Conservation (phyloP, 2,888 invertebrate species). For the Athripsodes cinereus region DNA sequence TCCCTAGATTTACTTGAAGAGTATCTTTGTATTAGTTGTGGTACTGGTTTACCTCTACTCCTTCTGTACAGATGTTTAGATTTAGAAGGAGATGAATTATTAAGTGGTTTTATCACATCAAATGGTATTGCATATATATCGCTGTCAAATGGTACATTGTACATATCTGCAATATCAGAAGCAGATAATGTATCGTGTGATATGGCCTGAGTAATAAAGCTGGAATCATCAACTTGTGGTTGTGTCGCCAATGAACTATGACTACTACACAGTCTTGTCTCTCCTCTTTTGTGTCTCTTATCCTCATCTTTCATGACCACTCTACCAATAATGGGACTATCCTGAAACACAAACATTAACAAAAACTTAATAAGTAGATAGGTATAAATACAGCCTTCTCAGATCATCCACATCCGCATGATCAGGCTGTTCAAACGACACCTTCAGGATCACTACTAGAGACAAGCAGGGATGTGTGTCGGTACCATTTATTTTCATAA, state of each 20-base stretch:
- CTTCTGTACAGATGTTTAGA: constrained; percentile 37
- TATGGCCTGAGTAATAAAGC: constrained; percentile 83
- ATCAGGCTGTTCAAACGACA: too few species aligned
- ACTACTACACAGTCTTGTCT: constrained; percentile 74
- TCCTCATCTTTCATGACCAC: constrained; percentile 9
- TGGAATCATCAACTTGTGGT: constrained; percentile 76
- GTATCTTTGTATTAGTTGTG: constrained; percentile 5
- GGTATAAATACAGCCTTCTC: too few species aligned
- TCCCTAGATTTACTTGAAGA: constrained; percentile 13
- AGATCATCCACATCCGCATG: too few species aligned
- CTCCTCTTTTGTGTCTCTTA: constrained; percentile 38
- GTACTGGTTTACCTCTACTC: constrained; percentile 34
- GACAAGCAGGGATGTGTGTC: too few species aligned
- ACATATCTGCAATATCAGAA: constrained; percentile 77
- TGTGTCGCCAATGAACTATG: constrained; percentile 75
- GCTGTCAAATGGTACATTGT: constrained; percentile 83
- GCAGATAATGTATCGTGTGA: constrained; percentile 75
- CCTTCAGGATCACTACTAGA: too few species aligned
- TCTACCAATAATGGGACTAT: constrained; percentile 17
- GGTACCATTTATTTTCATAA: too few species aligned
- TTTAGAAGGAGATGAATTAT: constrained; percentile 26
- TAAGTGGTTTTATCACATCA: constrained; percentile 65
- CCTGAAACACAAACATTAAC: constrained; percentile 12
- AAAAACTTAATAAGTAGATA: too few species aligned
- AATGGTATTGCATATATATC: constrained; percentile 84